A percentile compares a stretch with the other conserved stretches of the same genome.
These are phyloP conservation scores for Exephanes ischioxanthus DNA, from an alignment of 2,888 invertebrate genomes.

Conservation along the genomic window DNA sequence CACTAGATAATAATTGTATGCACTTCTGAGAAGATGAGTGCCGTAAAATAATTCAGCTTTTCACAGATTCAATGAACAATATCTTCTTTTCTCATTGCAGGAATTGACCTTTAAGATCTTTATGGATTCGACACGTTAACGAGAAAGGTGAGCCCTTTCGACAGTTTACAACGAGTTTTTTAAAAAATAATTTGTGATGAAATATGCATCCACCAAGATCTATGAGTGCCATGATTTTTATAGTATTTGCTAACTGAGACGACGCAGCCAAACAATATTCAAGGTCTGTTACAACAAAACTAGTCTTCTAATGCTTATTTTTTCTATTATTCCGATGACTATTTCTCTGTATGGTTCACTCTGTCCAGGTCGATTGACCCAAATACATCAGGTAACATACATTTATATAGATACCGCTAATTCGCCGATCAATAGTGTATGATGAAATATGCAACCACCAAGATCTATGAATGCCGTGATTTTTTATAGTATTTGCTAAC, in stretches of 20 bases:
- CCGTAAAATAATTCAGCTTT: not conserved
- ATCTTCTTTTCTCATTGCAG: not conserved
- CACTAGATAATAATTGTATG: not conserved
- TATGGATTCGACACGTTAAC: not conserved
- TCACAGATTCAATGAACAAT: constrained; percentile 19
- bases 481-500: constrained; percentile 74
- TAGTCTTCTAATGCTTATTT: not conserved
- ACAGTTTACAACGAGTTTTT: not conserved
- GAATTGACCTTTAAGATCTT: not conserved
- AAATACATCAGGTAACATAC: constrained; percentile 21
- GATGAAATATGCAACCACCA: constrained; percentile 74
- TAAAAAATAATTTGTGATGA: constrained; percentile 70
- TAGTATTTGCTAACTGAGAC: constrained; percentile 76
- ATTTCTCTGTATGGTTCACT: constrained; percentile 34
- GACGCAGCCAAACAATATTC: no score
- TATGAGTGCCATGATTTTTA: constrained; percentile 74
- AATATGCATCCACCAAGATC: constrained; percentile 73
- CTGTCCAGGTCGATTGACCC: not conserved
- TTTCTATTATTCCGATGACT: constrained; percentile 9
- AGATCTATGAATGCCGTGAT: constrained; percentile 76
- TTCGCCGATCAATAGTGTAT: constrained; percentile 24
- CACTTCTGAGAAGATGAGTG: constrained; percentile 43
- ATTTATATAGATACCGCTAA: constrained; percentile 64
- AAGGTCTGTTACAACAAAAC: constrained; percentile 3
- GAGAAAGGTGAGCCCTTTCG: constrained; percentile 26